These are phyloP conservation scores for Paguma larvata DNA, from an alignment of 2,797 vertebrate genomes.

Conservation along the genomic window DNA sequence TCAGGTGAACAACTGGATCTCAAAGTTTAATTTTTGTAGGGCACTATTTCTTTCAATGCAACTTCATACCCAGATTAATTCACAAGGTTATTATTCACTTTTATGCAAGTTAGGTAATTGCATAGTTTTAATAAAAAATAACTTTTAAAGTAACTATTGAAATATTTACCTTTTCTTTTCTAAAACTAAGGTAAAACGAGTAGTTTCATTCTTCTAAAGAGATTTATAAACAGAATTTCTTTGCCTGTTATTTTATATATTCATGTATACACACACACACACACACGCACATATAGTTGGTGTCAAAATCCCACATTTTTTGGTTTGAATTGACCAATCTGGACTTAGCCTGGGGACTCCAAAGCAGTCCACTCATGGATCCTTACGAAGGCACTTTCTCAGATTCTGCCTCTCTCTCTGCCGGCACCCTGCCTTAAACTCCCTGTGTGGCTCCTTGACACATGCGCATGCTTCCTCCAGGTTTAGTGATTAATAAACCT, in stretches of 20 bases:
- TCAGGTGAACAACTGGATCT: background rate
- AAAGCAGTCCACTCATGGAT: background rate
- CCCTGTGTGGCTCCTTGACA: background rate
- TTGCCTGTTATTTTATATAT: background rate
- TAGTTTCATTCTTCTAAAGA: conserved; percentile 2
- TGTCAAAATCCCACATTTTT: background rate
- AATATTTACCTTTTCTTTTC: background rate
- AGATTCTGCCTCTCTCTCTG: background rate
- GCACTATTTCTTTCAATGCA: background rate
- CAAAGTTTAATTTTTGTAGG: background rate
- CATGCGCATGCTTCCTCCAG: background rate
- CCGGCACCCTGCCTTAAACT: background rate
- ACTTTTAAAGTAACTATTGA: background rate
- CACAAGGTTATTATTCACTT: background rate
- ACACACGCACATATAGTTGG: background rate
- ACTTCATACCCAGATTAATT: background rate
- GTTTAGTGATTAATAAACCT: background rate
- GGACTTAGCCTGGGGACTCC: background rate
- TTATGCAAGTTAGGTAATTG: background rate
- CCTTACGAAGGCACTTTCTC: background rate
- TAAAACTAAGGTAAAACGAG: background rate
- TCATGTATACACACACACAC: background rate
- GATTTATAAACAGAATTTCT: background rate
- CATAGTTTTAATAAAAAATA: background rate
- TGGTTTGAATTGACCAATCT: background rate